Evolutionary conservation across 2,888 invertebrate species (phyloP), one percentile per base, ranked within the genome.

Genomic region (Hypsopygia costalis): DNA sequence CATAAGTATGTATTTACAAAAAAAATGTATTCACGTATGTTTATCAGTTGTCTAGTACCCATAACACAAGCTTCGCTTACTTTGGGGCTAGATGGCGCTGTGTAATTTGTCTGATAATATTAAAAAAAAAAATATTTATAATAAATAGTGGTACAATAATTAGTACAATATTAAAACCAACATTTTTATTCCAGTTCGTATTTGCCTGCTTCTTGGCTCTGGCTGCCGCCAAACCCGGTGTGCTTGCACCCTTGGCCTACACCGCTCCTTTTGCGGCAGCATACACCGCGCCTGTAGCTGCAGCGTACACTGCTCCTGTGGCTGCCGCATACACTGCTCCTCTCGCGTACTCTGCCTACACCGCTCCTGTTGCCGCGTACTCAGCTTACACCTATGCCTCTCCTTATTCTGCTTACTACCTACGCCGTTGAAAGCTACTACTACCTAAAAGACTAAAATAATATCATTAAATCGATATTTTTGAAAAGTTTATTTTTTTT

Each of bases 321-420:
- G 73, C 76, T 51, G 72, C 89, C 44, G 88, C 83, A 40, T 83
- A 90, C 46, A 83, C 87, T 40, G 71, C 78, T 1, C 69, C 71
- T n/a, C 55, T 71, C 25, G 66, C 71, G 11, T 68, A 86, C 89
- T 43, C 71, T 11, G 70, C 72, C 3, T 73, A 68, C 63, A 50
- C 65, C 34, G 69, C 74, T 1, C 70, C 69, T 6, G 44, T 49
- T 43, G 59, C 53, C 34, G 48, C 58, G n/a, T 44, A 62, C 54
- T 40, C 58, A 31, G 36, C 69, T 45, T 57, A 48, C 12, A 43
- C 47, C 5, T 46, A 46, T 12, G 43, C 44, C 11, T 48, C 51
- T 34, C 47, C 43, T 37, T 45, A 38, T 31, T 36, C 53, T 8
- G 53, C 56, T 1, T 58, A 56, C 43, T 46, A 45, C 49, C 47